These are phyloP conservation scores for Tinea semifulvella DNA, from an alignment of 2,888 invertebrate genomes.

Conservation along the genomic window DNA sequence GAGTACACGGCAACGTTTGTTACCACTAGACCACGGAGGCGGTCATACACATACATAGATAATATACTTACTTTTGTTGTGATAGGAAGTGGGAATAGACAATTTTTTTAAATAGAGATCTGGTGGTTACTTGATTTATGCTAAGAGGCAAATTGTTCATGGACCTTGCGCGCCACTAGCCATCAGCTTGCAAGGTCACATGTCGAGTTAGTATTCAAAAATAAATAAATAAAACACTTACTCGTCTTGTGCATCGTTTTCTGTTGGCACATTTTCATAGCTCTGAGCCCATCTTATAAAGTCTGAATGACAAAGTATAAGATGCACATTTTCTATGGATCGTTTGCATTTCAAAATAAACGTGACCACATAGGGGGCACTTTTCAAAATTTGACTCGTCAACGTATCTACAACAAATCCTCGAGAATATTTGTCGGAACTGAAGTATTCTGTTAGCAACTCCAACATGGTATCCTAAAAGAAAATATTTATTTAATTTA, in stretches of 20 bases:
- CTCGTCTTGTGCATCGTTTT: slow-evolving; percentile 4
- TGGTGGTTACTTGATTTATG: too few relatives aligned
- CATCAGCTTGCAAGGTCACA: too few relatives aligned
- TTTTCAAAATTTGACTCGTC: slow-evolving; percentile 41
- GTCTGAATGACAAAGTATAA: slow-evolving; percentile 49
- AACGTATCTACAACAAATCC: slow-evolving; percentile 51
- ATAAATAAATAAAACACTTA: not conserved
- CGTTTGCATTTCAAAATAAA: slow-evolving; percentile 45
- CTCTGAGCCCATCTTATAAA: slow-evolving; percentile 44
- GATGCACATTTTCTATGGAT: slow-evolving; percentile 40
- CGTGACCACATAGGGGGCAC: slow-evolving; percentile 34
- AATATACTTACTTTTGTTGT: too few relatives aligned
- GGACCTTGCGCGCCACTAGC: too few relatives aligned
- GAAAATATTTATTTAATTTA: too few relatives aligned
- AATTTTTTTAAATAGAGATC: too few relatives aligned
- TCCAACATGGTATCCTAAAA: slow-evolving; percentile 45
- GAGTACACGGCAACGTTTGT: too few relatives aligned
- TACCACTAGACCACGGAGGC: too few relatives aligned
- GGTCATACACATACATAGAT: too few relatives aligned
- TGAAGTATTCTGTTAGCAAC: slow-evolving; percentile 41
- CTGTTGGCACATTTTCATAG: slow-evolving; percentile 34
- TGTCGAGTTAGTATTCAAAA: too few relatives aligned
- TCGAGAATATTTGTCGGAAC: slow-evolving; percentile 31
- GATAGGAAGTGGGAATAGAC: too few relatives aligned
- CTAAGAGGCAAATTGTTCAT: too few relatives aligned